These are phyloP conservation scores for Sorex araneus DNA, from an alignment of 2,113 vertebrate genomes.

Conservation along the genomic window DNA sequence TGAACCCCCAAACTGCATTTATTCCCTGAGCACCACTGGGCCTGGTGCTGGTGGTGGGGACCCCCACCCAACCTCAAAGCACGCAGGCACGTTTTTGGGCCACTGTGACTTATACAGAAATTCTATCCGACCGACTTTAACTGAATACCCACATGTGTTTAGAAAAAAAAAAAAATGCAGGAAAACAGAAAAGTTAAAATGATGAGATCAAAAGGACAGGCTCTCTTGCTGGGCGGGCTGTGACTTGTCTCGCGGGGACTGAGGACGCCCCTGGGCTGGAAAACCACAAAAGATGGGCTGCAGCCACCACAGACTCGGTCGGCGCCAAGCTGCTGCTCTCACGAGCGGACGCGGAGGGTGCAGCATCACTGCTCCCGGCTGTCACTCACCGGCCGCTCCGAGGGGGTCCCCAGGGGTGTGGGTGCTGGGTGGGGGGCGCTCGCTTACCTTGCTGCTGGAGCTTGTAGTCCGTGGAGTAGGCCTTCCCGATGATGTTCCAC, in stretches of 20 bases:
- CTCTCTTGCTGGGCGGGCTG: neutral
- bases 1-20: too few relatives aligned
- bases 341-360: too few relatives aligned
- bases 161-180: slow-evolving; percentile 31
- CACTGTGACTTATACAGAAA: slow-evolving; percentile 39
- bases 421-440: neutral
- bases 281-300: slow-evolving; percentile 19
- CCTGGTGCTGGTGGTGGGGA: too few relatives aligned
- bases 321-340: neutral
- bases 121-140: slow-evolving; percentile 18
- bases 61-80: too few relatives aligned
- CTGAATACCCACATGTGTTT: slow-evolving; percentile 7
- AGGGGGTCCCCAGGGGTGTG: neutral
- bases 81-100: too few relatives aligned
- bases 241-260: neutral
- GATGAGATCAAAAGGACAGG: slow-evolving; percentile 22
- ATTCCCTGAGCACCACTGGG: too few relatives aligned
- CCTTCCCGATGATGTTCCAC: slow-evolving; percentile 99
- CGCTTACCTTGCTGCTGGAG: slow-evolving; percentile 98
- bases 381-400: neutral
- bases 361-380: too few relatives aligned
- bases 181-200: slow-evolving; percentile 34
- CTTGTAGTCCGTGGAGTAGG: slow-evolving; percentile 98
- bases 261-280: neutral
- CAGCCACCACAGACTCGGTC: neutral